phyloP scores from a whole-genome alignment of 2,797 vertebrate genomes.

The Pangasius larnaudii region DNA sequence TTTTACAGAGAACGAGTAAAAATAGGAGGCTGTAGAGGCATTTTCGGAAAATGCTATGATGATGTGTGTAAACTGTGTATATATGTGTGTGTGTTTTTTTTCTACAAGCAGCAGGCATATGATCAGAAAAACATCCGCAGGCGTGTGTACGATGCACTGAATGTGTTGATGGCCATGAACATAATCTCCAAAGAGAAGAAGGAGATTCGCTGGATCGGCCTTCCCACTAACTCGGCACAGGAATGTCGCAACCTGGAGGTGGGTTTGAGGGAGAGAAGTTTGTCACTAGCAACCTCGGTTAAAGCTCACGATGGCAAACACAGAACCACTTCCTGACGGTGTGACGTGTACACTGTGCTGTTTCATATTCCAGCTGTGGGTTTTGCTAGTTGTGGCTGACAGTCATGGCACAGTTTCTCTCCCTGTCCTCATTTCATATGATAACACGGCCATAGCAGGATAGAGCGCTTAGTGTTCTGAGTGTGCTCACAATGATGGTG shows the following conservation, averaged over 20 bases:
- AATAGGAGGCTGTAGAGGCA: neutral
- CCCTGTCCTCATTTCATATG: constrained; percentile 4
- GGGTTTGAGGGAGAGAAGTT: constrained; percentile 16
- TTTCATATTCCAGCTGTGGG: neutral
- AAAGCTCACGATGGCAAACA: neutral
- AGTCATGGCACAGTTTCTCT: neutral
- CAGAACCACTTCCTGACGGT: neutral
- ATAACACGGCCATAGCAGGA: neutral
- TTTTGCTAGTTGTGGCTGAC: neutral
- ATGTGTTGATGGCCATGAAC: constrained; percentile 90
- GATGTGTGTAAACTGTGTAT: neutral
- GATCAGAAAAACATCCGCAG: constrained; percentile 91
- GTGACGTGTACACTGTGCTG: neutral
- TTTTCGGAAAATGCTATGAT: neutral
- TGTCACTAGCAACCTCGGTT: constrained; percentile 2
- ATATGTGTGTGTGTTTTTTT: constrained; percentile 18
- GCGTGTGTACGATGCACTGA: constrained; percentile 87
- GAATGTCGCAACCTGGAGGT: constrained; percentile 88
- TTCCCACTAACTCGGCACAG: constrained; percentile 87
- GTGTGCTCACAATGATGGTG: neutral
- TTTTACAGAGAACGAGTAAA: neutral
- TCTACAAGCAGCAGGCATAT: constrained; percentile 79
- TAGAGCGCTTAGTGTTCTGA: constrained; percentile 7
- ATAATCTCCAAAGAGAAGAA: constrained; percentile 92
- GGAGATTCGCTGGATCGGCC: constrained; percentile 87